A percentile compares a stretch with the other conserved stretches of the same genome.
Evolutionary conservation across 2,113 vertebrate species (phyloP).

Genomic region (Oreochromis tanganicae): DNA sequence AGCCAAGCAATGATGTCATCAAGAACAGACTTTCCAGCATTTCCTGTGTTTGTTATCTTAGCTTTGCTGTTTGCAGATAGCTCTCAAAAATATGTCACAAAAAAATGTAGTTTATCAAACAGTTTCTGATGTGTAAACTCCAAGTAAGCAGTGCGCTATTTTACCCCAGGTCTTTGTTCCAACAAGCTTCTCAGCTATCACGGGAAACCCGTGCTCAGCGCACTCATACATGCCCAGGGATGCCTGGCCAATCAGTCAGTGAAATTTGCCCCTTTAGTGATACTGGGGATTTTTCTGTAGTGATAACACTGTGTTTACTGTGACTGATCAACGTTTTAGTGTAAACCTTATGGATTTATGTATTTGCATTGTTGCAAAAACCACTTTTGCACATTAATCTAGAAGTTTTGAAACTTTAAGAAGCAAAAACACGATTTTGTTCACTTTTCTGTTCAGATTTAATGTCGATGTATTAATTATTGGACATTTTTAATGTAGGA

Average conservation of each 20-base stretch:
- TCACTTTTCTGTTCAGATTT: background rate
- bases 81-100: background rate
- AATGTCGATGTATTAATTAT: background rate
- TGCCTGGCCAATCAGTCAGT: background rate
- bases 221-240: background rate
- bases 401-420: background rate
- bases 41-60: background rate
- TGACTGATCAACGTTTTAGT: background rate
- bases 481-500: background rate
- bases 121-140: background rate
- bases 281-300: background rate
- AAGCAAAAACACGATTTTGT: background rate
- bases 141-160: background rate
- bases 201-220: rapidly evolving
- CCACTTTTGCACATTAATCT: background rate
- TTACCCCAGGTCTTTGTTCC: background rate
- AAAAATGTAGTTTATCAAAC: background rate
- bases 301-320: background rate
- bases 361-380: background rate
- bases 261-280: background rate
- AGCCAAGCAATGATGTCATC: background rate
- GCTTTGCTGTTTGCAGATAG: background rate
- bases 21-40: background rate
- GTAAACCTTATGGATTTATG: background rate
- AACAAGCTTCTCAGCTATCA: background rate